Conservation (phyloP, 2,113 vertebrate genomes). For the Apodemus speciosus region DNA sequence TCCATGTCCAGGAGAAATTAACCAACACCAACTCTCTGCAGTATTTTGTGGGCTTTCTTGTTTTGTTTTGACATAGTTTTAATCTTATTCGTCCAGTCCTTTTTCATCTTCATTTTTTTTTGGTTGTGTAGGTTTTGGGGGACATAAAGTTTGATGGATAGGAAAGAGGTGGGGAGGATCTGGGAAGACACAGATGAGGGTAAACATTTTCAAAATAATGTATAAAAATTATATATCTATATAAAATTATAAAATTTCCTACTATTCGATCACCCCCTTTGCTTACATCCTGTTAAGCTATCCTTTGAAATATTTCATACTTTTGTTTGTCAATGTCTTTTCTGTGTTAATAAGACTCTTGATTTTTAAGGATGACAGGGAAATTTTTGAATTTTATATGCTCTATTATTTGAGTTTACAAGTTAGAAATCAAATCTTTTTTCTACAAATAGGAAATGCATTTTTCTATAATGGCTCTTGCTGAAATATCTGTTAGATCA, state of each 20-base stretch:
- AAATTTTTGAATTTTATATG: background rate
- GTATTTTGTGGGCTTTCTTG: background rate
- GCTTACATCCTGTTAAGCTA: background rate
- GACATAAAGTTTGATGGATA: background rate
- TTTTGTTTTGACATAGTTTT: background rate
- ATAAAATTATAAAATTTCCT: background rate
- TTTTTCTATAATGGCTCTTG: background rate
- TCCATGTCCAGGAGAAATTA: background rate
- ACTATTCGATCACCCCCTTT: background rate
- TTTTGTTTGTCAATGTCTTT: background rate
- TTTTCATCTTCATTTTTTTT: background rate
- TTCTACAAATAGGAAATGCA: background rate
- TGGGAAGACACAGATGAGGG: background rate
- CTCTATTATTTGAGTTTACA: background rate
- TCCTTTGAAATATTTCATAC: background rate
- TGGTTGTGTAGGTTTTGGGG: background rate
- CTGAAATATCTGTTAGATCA: background rate
- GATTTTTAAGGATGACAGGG: background rate
- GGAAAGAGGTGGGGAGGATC: background rate
- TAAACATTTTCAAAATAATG: background rate
- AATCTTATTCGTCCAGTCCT: background rate
- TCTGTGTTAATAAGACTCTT: background rate
- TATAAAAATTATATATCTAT: background rate
- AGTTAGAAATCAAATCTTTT: background rate
- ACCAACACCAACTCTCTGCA: background rate